Percentiles rank a stretch among this genome's conserved stretches.
Conservation (phyloP, 2,113 vertebrate species). For the Verasper variegatus region DNA sequence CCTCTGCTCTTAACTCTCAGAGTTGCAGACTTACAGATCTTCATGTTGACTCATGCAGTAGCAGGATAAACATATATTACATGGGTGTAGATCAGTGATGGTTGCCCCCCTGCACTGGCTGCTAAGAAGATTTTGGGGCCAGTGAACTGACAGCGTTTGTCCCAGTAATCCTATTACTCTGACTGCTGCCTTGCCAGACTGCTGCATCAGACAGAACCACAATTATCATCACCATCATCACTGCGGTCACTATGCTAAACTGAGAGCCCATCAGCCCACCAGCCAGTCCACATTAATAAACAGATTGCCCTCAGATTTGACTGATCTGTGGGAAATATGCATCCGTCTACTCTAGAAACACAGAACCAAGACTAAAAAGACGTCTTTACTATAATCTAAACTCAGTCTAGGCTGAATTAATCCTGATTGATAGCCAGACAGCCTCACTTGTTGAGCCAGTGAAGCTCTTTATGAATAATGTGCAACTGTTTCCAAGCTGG, state of each 20-base stretch:
- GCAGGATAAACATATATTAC: background rate
- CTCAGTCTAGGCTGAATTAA: constrained; percentile 1
- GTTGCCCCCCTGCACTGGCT: constrained; percentile 2
- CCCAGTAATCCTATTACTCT: constrained; percentile 68
- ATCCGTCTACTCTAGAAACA: too few relatives aligned
- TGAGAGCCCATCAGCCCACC: background rate
- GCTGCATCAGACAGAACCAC: constrained; percentile 12
- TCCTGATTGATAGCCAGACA: constrained; percentile 9
- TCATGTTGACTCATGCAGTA: background rate
- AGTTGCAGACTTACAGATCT: background rate
- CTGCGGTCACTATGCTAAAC: background rate
- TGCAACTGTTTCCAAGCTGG: constrained; percentile 11
- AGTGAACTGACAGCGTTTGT: constrained; percentile 54
- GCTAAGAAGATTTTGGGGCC: constrained; percentile 39
- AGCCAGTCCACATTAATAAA: background rate
- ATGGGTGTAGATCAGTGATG: constrained; percentile 10
- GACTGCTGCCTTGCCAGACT: constrained; percentile 45
- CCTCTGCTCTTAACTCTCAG: background rate
- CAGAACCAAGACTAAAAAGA: too few relatives aligned
- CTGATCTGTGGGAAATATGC: background rate
- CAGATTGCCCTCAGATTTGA: background rate
- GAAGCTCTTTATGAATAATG: constrained; percentile 8
- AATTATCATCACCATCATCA: constrained; percentile 21
- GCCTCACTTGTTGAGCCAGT: background rate
- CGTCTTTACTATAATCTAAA: constrained; percentile 4